Percentiles rank a stretch among this genome's conserved stretches.
Conservation (phyloP, 2,113 vertebrate genomes). For the Microcebus lehilahytsara region DNA sequence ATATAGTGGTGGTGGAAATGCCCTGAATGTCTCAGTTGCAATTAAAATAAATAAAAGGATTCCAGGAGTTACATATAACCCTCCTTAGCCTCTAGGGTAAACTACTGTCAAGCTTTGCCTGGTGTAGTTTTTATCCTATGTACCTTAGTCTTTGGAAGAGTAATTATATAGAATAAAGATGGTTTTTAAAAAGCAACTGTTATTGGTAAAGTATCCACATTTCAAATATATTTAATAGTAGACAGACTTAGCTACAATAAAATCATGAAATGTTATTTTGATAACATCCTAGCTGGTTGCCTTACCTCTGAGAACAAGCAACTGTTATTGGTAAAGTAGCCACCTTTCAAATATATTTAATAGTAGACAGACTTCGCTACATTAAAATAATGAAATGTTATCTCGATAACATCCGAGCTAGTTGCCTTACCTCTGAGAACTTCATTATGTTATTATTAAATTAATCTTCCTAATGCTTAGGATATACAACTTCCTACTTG, state of each 20-base stretch:
- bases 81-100: not conserved
- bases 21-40: constrained; percentile 18
- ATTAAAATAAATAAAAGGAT: constrained; percentile 70
- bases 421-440: not conserved
- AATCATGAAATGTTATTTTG: constrained; percentile 5
- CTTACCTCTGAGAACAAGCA: not conserved
- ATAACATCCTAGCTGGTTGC: not conserved
- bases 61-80: not conserved
- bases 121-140: not conserved
- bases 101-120: not conserved
- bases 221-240: not conserved
- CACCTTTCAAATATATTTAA: not conserved
- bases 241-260: not conserved
- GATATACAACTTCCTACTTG: not conserved
- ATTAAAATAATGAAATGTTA: constrained; percentile 29
- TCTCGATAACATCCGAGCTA: not conserved
- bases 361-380: not conserved
- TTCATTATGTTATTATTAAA: not conserved
- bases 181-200: not conserved
- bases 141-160: not conserved
- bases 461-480: not conserved
- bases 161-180: not conserved
- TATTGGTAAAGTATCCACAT: constrained; percentile 8
- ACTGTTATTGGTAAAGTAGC: not conserved
- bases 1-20: constrained; percentile 38